phyloP scores from a whole-genome alignment of 2,888 invertebrate genomes.

The Hypena proboscidalis region DNA sequence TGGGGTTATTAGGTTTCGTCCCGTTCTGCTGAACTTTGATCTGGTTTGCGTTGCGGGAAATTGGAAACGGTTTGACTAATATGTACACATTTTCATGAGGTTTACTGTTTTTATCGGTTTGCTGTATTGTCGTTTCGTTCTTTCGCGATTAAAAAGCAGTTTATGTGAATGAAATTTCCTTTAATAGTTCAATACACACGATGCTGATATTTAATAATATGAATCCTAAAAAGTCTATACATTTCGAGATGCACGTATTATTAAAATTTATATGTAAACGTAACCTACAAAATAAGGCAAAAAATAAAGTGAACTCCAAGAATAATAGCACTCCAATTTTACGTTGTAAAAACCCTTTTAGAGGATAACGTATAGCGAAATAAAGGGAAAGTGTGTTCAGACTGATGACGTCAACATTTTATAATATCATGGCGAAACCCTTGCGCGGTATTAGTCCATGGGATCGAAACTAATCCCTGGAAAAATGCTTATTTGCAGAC shows the following conservation, averaged over 20 bases:
- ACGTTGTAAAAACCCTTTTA: constrained; percentile 12
- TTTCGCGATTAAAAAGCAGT: too few species aligned
- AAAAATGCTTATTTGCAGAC: constrained; percentile 32
- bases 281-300: too few species aligned
- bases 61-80: neutral
- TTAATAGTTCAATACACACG: too few species aligned
- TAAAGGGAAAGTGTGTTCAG: constrained; percentile 23
- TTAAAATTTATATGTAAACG: too few species aligned
- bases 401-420: constrained; percentile 34
- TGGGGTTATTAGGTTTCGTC: constrained; percentile 11
- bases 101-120: neutral
- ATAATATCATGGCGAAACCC: constrained; percentile 34
- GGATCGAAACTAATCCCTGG: constrained; percentile 32
- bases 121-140: neutral
- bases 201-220: too few species aligned
- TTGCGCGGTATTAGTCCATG: constrained; percentile 36
- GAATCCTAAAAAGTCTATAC: too few species aligned
- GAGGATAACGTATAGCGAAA: constrained; percentile 18
- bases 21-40: constrained; percentile 7
- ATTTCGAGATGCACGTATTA: too few species aligned
- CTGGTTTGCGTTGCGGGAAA: constrained; percentile 1
- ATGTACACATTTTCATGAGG: too few species aligned
- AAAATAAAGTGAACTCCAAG: constrained; percentile 3
- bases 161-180: too few species aligned
- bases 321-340: constrained; percentile 10